Evolutionary conservation across 92 coral and sea anemone species (phyloP).

Genomic region (Virgularia gustaviana): DNA sequence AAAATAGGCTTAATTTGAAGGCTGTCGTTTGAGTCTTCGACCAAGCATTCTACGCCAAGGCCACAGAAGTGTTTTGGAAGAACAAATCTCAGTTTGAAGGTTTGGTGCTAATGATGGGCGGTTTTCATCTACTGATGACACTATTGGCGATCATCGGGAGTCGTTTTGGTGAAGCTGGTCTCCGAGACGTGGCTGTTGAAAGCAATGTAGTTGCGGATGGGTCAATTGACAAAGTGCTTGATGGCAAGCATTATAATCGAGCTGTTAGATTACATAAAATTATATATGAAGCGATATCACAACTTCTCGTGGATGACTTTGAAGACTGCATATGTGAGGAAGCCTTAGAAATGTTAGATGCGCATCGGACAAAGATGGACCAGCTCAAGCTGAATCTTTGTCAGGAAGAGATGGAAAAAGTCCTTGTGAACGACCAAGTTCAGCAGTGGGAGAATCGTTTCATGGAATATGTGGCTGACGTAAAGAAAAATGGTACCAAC

Average conservation of each 20-base stretch:
- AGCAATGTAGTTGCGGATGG: constrained; percentile 37
- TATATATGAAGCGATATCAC: constrained; percentile 54
- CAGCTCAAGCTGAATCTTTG: constrained; percentile 38
- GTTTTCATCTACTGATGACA: constrained; percentile 19
- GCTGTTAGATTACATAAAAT: constrained; percentile 58
- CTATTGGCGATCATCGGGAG: not conserved
- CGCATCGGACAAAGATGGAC: constrained; percentile 31
- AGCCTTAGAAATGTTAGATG: constrained; percentile 12
- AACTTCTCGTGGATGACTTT: constrained; percentile 50
- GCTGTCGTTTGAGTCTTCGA: constrained; percentile 55
- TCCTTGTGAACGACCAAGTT: constrained; percentile 35
- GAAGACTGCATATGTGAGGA: constrained; percentile 40
- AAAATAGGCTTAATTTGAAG: constrained; percentile 23
- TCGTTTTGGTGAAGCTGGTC: constrained; percentile 13
- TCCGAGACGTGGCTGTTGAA: constrained; percentile 1
- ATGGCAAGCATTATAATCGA: constrained; percentile 48
- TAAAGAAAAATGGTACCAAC: constrained; percentile 56
- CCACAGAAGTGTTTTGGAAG: constrained; percentile 53
- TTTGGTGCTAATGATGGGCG: constrained; percentile 5
- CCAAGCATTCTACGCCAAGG: constrained; percentile 61
- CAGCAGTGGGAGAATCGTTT: constrained; percentile 30
- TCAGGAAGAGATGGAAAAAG: constrained; percentile 51
- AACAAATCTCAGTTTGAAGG: constrained; percentile 15
- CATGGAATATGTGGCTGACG: constrained; percentile 31
- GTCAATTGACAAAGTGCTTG: constrained; percentile 39